These are phyloP conservation scores for Drosophila pallidifrons DNA, from an alignment of 1,140 invertebrate genomes.

Conservation along the genomic window DNA sequence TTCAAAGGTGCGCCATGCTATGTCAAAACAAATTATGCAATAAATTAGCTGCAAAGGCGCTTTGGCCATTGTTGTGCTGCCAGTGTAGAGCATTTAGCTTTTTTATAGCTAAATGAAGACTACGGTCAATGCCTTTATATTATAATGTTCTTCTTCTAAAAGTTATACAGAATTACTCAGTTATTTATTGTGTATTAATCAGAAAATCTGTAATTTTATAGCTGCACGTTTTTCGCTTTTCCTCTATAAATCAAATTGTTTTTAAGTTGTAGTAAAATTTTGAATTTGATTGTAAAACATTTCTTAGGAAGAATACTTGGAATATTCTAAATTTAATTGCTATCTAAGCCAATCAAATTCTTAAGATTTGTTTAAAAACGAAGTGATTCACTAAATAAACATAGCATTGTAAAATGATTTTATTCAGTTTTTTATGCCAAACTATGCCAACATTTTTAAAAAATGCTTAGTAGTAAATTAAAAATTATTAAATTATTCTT, in stretches of 20 bases:
- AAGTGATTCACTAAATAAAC: too few relatives aligned
- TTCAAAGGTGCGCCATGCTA: slow-evolving; percentile 68
- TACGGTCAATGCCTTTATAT: not conserved
- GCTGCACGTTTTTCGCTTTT: too few relatives aligned
- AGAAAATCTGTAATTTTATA: too few relatives aligned
- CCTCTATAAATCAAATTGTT: too few relatives aligned
- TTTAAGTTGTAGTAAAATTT: not conserved
- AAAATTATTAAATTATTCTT: slow-evolving; percentile 3
- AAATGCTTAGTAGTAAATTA: not conserved
- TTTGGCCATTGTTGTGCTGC: slow-evolving; percentile 40
- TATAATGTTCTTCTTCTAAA: too few relatives aligned
- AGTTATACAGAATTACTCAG: too few relatives aligned
- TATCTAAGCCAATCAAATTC: too few relatives aligned
- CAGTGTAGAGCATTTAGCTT: slow-evolving; percentile 50
- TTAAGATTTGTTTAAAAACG: too few relatives aligned
- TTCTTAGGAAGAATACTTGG: too few relatives aligned
- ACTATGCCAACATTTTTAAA: not conserved
- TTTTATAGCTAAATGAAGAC: slow-evolving; percentile 8
- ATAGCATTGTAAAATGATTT: not conserved
- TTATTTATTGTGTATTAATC: too few relatives aligned
- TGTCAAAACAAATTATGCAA: slow-evolving; percentile 80
- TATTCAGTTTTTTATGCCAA: not conserved
- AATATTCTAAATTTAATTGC: not conserved
- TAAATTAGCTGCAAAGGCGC: slow-evolving; percentile 63
- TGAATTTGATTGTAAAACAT: not conserved